Evolutionary conservation across 2,797 vertebrate genomes (phyloP).

Genomic region (Pangasius macronema): DNA sequence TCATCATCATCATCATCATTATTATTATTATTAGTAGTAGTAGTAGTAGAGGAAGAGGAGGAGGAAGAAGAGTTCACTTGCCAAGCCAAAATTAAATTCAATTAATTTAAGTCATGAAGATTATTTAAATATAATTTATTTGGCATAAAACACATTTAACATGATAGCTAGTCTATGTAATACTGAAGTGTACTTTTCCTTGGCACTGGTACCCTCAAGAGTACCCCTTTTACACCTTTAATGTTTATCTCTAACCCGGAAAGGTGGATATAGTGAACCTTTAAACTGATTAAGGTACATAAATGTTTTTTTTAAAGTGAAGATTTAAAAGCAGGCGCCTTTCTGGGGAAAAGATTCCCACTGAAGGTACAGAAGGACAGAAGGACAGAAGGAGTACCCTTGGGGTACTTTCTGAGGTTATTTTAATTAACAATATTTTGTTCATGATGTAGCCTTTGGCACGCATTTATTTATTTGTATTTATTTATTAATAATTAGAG

Average conservation of each 20-base stretch:
- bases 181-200: background rate
- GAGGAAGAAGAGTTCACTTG: background rate
- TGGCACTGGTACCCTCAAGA: background rate
- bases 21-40: background rate
- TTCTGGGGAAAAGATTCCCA: background rate
- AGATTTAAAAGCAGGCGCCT: background rate
- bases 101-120: background rate
- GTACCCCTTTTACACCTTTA: background rate
- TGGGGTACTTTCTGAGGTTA: background rate
- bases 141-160: background rate
- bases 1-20: background rate
- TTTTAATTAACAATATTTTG: background rate
- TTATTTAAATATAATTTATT: background rate
- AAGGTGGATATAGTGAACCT: background rate
- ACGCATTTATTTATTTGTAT: background rate
- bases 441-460: background rate
- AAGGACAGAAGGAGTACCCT: background rate
- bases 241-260: background rate
- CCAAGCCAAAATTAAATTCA: background rate
- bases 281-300: background rate
- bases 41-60: background rate
- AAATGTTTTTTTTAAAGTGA: background rate
- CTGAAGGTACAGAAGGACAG: background rate
- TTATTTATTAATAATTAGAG: background rate
- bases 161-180: background rate